Evolutionary conservation across 1,140 invertebrate genomes (phyloP), one percentile per base, ranked within the genome.

Genomic region (Magallana ariakensis): DNA sequence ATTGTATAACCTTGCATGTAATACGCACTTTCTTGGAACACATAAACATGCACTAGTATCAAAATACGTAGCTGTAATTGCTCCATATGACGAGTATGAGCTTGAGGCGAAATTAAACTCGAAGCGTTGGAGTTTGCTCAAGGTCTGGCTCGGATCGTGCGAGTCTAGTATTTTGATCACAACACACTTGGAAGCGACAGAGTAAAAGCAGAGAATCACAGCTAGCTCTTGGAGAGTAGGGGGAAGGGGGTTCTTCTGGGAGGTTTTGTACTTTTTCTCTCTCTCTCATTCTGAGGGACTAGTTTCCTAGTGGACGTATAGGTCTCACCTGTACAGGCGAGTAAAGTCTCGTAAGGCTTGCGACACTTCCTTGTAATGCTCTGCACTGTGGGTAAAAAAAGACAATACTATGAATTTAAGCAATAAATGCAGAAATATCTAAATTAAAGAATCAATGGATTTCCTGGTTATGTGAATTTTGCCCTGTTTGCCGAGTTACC

Each of bases 321-420:
- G 0, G 53, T 55, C 80, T 86, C 85, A 97, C 95, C 97, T 96
- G 94, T 96, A 98, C 33, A 97, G 95, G 89, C 97, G 95, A 54
- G 96, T 96, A 92, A 98, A 97, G 90, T 97, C 96, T 94, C 96
- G 96, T 84, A 98, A 92, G 26, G 96, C 96, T 90, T 96, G 95
- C 11, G 96, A 96, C 75, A 98, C 96, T 55, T 96, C 95, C 94
- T 97, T 97, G 83, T 96, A 93, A 90, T 96, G 96, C 70, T 97
- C 96, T 60, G 96, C 96, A 90, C 97, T 97, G 94, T 26, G 96
- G 96, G 89, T 91, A 85, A 92, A 94, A 85, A 85, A 87, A 56
- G 55, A 87, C 5, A 86, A 75, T 83, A 55, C 84, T 82, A 81
- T 3, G 9, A 58, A 75, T 10, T 58, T 83, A 57, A 81, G 66